Conservation (phyloP, 2,888 invertebrate species). For the Empis livida region DNA sequence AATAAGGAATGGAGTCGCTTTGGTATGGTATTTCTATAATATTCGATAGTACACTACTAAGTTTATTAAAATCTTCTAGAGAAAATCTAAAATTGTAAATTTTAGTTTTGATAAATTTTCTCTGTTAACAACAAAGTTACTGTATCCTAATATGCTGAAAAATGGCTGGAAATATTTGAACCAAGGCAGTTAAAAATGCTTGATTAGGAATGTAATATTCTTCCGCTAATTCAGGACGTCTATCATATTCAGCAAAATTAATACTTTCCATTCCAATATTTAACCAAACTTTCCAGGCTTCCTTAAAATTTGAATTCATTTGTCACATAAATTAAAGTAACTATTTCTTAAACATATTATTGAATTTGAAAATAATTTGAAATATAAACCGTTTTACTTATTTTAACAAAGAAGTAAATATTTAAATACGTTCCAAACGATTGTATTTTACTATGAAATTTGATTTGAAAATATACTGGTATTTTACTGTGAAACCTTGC, state of each 20-base stretch:
- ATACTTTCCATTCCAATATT: slow-evolving; percentile 74
- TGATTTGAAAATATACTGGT: no score
- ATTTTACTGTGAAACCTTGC: no score
- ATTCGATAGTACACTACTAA: slow-evolving; percentile 64
- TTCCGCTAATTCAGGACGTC: slow-evolving; percentile 28
- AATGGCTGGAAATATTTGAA: slow-evolving; percentile 91
- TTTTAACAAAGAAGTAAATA: no score
- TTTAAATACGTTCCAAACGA: no score
- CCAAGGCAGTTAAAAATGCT: slow-evolving; percentile 83
- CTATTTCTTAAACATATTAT: no score
- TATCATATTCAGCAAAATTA: slow-evolving; percentile 35
- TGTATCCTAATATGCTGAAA: slow-evolving; percentile 76
- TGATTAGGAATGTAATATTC: slow-evolving; percentile 81
- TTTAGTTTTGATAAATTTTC: background rate
- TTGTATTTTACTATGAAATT: no score
- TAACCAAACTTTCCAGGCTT: slow-evolving; percentile 77
- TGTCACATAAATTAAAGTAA: no score
- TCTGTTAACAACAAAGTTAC: slow-evolving; percentile 31
- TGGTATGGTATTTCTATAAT: slow-evolving; percentile 70
- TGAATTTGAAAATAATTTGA: no score
- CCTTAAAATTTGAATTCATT: slow-evolving; percentile 16
- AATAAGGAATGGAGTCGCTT: slow-evolving; percentile 65
- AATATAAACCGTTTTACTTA: no score
- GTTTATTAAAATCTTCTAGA: slow-evolving; percentile 58
- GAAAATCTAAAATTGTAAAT: slow-evolving; percentile 23